Conservation (phyloP, 2,797 vertebrate genomes). For the Nyctalus aviator region DNA sequence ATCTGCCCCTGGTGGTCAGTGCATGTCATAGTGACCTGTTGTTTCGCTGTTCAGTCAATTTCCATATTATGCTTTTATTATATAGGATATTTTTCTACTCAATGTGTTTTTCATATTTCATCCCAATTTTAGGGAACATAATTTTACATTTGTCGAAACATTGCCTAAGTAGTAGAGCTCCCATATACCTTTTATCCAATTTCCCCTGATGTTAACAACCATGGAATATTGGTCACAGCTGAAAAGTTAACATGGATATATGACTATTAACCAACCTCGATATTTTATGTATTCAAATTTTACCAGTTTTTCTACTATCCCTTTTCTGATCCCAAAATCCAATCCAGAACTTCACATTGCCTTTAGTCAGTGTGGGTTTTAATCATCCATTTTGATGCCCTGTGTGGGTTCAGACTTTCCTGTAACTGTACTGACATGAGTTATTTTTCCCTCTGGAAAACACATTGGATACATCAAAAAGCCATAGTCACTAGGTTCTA, state of each 20-base stretch:
- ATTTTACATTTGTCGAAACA: not conserved
- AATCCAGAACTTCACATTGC: not conserved
- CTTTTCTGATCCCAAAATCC: not conserved
- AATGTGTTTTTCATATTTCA: not conserved
- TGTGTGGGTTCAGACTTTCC: not conserved
- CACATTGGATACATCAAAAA: not conserved
- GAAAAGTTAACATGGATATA: fast-evolving
- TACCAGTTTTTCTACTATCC: not conserved
- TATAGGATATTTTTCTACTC: not conserved
- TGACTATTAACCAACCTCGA: not conserved
- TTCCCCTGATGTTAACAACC: not conserved
- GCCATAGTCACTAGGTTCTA: not conserved
- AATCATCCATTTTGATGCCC: not conserved
- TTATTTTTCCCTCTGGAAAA: not conserved
- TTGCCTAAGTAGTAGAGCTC: not conserved
- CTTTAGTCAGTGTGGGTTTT: not conserved
- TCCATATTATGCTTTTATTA: too few species aligned
- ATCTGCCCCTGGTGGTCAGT: too few species aligned
- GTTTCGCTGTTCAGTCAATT: too few species aligned
- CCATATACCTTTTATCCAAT: not conserved
- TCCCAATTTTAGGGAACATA: not conserved
- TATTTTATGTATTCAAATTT: not conserved
- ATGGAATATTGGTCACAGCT: not conserved
- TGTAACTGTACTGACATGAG: not conserved
- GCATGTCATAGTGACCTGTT: too few species aligned